A percentile compares a stretch with the other conserved stretches of the same genome.
These are phyloP conservation scores for Tineola bisselliella DNA, from an alignment of 2,888 invertebrate species.

Conservation along the genomic window DNA sequence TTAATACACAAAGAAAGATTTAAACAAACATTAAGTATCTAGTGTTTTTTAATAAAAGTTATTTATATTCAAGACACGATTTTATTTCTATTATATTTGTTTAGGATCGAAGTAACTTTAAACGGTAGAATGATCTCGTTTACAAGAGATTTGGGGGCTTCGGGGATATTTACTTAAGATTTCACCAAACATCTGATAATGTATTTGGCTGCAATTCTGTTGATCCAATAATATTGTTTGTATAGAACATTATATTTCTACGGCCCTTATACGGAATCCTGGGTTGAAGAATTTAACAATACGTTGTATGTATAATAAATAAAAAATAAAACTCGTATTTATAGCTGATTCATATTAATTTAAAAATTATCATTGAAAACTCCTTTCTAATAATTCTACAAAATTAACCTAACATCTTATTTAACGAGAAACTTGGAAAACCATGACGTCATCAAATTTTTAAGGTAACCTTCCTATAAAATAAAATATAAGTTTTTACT, in stretches of 20 bases:
- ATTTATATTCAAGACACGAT: constrained; percentile 2
- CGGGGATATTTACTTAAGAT: constrained; percentile 37
- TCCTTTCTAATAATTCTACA: no score
- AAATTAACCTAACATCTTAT: no score
- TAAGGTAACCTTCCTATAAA: no score
- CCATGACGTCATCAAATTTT: no score
- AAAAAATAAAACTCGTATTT: no score
- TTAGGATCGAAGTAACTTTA: constrained; percentile 18
- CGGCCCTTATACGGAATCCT: neutral
- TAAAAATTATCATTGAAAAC: no score
- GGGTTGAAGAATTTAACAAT: neutral
- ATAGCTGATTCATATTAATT: no score
- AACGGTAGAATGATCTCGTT: constrained; percentile 29
- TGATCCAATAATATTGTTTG: constrained; percentile 21
- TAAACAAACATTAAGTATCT: neutral
- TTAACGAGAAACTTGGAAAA: no score
- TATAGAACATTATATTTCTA: neutral
- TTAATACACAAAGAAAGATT: no score
- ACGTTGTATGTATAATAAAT: no score
- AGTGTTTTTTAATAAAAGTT: neutral
- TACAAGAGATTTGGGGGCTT: constrained; percentile 40
- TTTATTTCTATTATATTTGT: neutral
- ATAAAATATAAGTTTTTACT: no score
- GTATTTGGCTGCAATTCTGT: constrained; percentile 39
- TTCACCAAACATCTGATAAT: constrained; percentile 39